Evolutionary conservation across 1,140 invertebrate genomes (phyloP), one percentile per base, ranked within the genome.

Genomic region (Halesus radiatus): DNA sequence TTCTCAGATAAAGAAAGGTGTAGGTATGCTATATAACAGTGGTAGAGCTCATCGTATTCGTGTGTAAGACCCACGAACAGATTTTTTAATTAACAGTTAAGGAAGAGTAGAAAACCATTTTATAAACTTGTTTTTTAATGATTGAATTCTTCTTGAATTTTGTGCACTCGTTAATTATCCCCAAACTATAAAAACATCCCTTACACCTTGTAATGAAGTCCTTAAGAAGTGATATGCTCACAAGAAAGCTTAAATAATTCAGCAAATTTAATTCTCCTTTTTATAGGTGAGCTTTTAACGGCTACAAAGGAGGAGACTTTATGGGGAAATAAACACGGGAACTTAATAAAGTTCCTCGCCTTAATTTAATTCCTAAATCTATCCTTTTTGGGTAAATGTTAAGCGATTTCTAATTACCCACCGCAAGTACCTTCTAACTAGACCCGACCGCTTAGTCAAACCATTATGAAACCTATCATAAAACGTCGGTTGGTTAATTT

Each of bases 271-370:
- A 66, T 66, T 32, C 62, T n/a, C 62, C 23, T 66, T 66, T 64
- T 66, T 66, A 66, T 26, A 66, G 10, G 62, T 66, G 26, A 66
- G 62, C 62, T 29, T 60, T 60, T 29, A 66, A 66, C 6, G 10
- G 56, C 62, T 32, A 32, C 37, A 45, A 45, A 45, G 1, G 22
- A 32, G 6, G 26, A 64, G 60, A 60, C 23, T 66, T 66, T 66
- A 66, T 32, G 62, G 29, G 62, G 62, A 66, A 29, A 66, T 66
- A 66, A 66, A 66, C 62, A 66, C 62, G 29, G 22, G 62, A 66
- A 66, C 62, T 22, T 66, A 66, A 66, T 66, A 29, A 66, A 66
- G 62, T 66, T 26, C 5, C 37, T 45, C 37, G 37, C 37, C 62
- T 66, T 16, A 26, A 29, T 16, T 66, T 26, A 64, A 66, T 66